Percentiles rank a stretch among this genome's conserved stretches.
Conservation (phyloP, 2,888 invertebrate genomes). For the Choreutis nemorana region DNA sequence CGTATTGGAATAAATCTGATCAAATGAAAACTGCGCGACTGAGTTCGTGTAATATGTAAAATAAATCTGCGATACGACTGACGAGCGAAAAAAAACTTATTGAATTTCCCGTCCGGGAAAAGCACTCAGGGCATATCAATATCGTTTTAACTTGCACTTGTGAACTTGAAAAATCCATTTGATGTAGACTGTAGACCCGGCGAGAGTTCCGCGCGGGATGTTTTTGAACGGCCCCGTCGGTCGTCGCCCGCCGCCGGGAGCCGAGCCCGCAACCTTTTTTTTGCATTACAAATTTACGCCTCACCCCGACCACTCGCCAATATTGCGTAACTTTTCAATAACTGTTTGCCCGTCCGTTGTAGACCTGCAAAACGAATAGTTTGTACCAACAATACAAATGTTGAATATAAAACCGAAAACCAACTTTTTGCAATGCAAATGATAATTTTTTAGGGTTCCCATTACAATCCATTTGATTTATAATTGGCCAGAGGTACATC, state of each 20-base stretch:
- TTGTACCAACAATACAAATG: too few relatives aligned
- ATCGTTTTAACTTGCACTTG: constrained; percentile 9
- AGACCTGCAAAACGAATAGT: not conserved
- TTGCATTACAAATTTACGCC: constrained; percentile 64
- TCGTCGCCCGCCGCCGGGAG: constrained; percentile 17
- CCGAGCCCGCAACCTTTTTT: constrained; percentile 55
- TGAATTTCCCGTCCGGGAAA: too few relatives aligned
- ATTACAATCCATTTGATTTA: too few relatives aligned
- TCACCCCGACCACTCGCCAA: constrained; percentile 51
- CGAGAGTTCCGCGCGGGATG: constrained; percentile 45
- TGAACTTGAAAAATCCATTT: constrained; percentile 54
- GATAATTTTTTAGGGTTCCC: not conserved
- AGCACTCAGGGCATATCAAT: too few relatives aligned
- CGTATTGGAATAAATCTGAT: too few relatives aligned
- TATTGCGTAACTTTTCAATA: constrained; percentile 67
- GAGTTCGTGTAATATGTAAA: too few relatives aligned
- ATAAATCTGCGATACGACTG: too few relatives aligned
- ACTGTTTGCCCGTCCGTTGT: constrained; percentile 44
- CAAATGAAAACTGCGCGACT: too few relatives aligned
- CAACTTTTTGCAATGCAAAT: too few relatives aligned
- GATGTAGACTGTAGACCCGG: constrained; percentile 24
- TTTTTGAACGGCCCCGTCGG: constrained; percentile 35
- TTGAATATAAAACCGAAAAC: too few relatives aligned
- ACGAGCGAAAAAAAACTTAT: too few relatives aligned
- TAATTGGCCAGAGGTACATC: too few relatives aligned